These are phyloP conservation scores for Camelus dromedarius DNA, from an alignment of 2,113 vertebrate species.

Conservation along the genomic window DNA sequence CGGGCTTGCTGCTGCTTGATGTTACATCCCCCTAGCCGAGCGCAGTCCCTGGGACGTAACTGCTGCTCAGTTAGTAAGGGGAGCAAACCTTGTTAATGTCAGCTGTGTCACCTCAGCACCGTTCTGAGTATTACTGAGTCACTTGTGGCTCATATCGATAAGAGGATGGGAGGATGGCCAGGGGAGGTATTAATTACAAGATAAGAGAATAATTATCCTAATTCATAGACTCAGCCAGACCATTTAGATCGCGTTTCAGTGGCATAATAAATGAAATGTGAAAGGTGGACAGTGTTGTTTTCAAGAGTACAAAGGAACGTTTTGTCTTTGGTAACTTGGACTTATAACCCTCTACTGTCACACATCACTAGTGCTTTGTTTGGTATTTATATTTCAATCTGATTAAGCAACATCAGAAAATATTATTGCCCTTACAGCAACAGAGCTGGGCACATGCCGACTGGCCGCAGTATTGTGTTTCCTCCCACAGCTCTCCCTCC, in stretches of 20 bases:
- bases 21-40: neutral
- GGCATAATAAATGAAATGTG: neutral
- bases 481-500: neutral
- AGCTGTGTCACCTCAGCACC: neutral
- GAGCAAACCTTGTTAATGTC: neutral
- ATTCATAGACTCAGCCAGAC: neutral
- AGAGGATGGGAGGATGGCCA: neutral
- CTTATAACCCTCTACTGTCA: neutral
- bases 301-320: neutral
- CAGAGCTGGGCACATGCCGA: neutral
- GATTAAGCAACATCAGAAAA: constrained; percentile 56
- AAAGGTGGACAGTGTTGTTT: neutral
- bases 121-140: neutral
- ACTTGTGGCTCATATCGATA: neutral
- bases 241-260: neutral
- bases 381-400: constrained; percentile 28
- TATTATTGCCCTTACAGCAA: neutral
- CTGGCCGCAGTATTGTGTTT: neutral
- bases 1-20: neutral
- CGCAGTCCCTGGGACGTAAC: neutral
- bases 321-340: neutral
- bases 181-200: neutral
- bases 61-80: neutral
- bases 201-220: neutral
- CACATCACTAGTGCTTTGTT: neutral